Evolutionary conservation across 2,113 vertebrate genomes (phyloP).

Genomic region (Nothobranchius kuhntae): DNA sequence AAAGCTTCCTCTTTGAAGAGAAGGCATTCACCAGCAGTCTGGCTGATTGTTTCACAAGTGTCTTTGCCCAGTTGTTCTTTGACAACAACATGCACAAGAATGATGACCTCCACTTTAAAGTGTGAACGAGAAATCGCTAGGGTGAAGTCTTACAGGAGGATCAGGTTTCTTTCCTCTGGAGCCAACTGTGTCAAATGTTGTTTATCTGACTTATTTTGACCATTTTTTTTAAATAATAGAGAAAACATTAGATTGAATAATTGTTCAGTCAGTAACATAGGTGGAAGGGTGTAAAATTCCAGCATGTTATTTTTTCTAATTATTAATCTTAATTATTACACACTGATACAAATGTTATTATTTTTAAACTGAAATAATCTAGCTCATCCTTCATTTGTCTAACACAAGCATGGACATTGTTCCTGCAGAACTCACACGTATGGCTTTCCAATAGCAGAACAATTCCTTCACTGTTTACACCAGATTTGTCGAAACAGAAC

Average conservation of each 20-base stretch:
- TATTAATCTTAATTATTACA: too few relatives aligned
- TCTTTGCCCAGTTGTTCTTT: slow-evolving; percentile 40
- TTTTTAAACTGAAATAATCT: too few relatives aligned
- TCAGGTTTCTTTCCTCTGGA: slow-evolving; percentile 12
- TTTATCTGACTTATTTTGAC: slow-evolving; percentile 8
- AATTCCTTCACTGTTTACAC: background rate
- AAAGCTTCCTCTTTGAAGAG: slow-evolving; percentile 61
- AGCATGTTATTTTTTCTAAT: too few relatives aligned
- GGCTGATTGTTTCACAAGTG: slow-evolving; percentile 37
- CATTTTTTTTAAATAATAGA: background rate
- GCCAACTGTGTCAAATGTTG: background rate
- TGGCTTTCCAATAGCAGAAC: background rate
- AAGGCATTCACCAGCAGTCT: slow-evolving; percentile 26
- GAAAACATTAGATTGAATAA: background rate
- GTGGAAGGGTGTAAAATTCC: too few relatives aligned
- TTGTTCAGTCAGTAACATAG: background rate
- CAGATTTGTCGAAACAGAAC: background rate
- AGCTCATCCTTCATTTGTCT: too few relatives aligned
- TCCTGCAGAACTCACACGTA: background rate
- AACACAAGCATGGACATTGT: too few relatives aligned
- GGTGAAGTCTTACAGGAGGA: slow-evolving; percentile 17
- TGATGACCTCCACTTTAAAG: slow-evolving; percentile 31
- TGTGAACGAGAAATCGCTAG: slow-evolving; percentile 16
- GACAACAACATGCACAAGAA: slow-evolving; percentile 43
- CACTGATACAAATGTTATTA: too few relatives aligned